Evolutionary conservation across 2,888 invertebrate genomes (phyloP), one percentile per base, ranked within the genome.

Genomic region (Allolobophora icterica): DNA sequence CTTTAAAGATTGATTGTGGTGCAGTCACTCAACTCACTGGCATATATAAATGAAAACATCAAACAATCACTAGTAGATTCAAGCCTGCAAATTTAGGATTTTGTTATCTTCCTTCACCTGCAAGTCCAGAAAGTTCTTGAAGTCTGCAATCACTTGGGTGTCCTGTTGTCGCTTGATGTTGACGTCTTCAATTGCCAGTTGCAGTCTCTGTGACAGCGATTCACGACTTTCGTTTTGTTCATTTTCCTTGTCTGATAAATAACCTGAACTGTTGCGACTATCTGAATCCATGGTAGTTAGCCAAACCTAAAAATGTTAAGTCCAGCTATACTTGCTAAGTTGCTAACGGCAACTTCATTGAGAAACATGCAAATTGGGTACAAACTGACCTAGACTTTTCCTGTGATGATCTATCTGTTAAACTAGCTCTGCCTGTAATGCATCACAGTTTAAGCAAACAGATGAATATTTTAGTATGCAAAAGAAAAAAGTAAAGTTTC

Each of bases 121-220:
- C 87, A 87, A 87, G 38, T 87, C 87, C 38, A 87, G 87, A 38
- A 87, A 87, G 38, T 4, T 87, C 87, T 87, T 87, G 87, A 87
- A 87, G 38, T 35, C 87, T 87, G 87, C 87, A 35, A 87, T 87
- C 34, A 87, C 87, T 5, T 17, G 17, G 38, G 87, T 34, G 87
- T 87, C 87, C 87, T 87, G 35, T 87, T 34, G 87, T 38, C 87
- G 34, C 87, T 87, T 87, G 87, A 87, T 24, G 24, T 87, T 87
- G 87, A 87, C 35, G 87, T 87, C 87, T 38, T 87, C 38, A 38
- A 87, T 87, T 19, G 35, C 87, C 87, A 35, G 34, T 35, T 87
- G 35, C 87, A 87, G 35, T 35, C 19, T 38, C 21, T 87, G 24
- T 21, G 35, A 87, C n/a, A 87, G 87, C 24, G 87, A 87, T 34